Base-by-base conservation (phyloP, 1,140 invertebrate species). In the Pseudomyrmex pallidus region DNA sequence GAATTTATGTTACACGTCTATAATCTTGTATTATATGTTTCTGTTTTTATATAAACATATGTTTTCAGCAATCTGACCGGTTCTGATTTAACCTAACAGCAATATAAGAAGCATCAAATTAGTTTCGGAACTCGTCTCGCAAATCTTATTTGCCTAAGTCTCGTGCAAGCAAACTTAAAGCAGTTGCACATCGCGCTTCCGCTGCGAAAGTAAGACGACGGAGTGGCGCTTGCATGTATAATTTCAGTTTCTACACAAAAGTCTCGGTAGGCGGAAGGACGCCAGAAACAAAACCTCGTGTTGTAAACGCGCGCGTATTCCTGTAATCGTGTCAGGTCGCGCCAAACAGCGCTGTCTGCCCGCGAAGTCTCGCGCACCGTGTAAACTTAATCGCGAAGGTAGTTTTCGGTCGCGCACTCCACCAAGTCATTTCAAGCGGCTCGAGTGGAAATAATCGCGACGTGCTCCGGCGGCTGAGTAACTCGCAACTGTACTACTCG, bases 301-400 rank as follows among this genome's bases (percentile, higher is more conserved):
- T 1, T 22, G 63, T 70, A 57, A 66, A 20, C 44, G 20, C 15
- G 15, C 67, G 25, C 61, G 80, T 87, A 84, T 87, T 84, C 70
- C 82, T 84, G 22, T 25, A 87, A 87, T 83, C 57, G 25, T 17
- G 85, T 74, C 77, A 80, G 54, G 63, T 74, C 68, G 74, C 67
- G 13, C 44, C 25, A 25, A 67, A 46, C 54, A 17, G 25, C 83
- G 8, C 56, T 63, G 25, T 56, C 52, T 44, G 22, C 13, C 48
- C 13, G 3, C 54, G 22, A 56, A 84, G 59, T 77, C 61, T 73
- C 61, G 15, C 64, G 56, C 52, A 13, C 54, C 22, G n/a, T 63
- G 85, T 80, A 74, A 87, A 82, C 78, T 84, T 70, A 84, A 82
- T 87, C 74, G 50, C 22, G 17, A 10, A 12, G 25, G 15, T 74